These are phyloP conservation scores for Monopterus albus DNA, from an alignment of 2,113 vertebrate genomes.

Conservation along the genomic window DNA sequence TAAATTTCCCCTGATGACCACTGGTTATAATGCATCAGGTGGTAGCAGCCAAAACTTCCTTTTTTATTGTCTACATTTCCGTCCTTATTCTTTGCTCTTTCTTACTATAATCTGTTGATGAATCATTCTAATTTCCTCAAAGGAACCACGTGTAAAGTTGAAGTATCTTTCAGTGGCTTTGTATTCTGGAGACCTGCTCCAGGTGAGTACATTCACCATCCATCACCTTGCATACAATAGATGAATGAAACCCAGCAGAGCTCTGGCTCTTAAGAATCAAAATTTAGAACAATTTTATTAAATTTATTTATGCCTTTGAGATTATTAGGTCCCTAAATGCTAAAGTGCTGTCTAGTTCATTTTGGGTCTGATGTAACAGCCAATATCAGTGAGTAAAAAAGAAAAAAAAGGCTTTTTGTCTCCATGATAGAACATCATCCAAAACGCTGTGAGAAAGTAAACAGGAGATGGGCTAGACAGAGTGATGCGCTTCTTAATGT, in stretches of 20 bases:
- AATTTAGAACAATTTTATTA: not conserved
- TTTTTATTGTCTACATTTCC: no score
- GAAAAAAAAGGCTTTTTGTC: constrained; percentile 3
- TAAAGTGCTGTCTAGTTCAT: not conserved
- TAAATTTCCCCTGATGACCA: no score
- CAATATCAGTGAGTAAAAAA: constrained; percentile 18
- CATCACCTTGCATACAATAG: not conserved
- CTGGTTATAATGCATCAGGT: no score
- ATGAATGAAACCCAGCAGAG: not conserved
- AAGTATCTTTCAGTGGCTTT: not conserved
- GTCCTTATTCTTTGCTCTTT: no score
- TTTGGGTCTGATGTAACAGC: not conserved
- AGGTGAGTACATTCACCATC: not conserved
- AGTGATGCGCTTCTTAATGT: constrained; percentile 69
- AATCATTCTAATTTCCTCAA: not conserved
- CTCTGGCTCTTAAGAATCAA: not conserved
- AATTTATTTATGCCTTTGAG: not conserved
- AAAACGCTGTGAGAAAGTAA: constrained; percentile 53
- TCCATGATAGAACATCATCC: constrained; percentile 38
- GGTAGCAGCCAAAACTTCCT: no score
- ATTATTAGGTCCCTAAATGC: constrained; percentile 6
- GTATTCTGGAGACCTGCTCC: not conserved
- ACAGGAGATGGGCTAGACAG: constrained; percentile 55
- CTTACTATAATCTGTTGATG: not conserved
- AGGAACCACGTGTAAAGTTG: not conserved